Evolutionary conservation across 2,113 vertebrate genomes (phyloP), one percentile per base, ranked within the genome.

Genomic region (Callospermophilus lateralis): DNA sequence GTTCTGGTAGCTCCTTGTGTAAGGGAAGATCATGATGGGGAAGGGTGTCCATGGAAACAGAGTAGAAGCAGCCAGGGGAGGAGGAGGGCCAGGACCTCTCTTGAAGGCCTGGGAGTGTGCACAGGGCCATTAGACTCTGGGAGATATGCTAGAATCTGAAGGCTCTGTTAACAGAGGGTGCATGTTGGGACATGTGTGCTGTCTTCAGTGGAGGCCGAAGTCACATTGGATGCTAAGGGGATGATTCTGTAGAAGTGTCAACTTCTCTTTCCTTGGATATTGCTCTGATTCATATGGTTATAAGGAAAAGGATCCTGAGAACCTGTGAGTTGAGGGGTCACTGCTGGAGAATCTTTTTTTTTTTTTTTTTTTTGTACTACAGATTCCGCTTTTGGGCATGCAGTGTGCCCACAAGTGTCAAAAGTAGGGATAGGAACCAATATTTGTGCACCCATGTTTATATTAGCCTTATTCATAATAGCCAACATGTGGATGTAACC

Each of bases 81-180:
- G 74, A 37, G 37, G 55, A n/a, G 55, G 51, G 70, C n/a, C 34
- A 53, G 42, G 48, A 53, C 73, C 34, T 37, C 3, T 32, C n/a
- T 8, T 1, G n/a, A 4, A 68, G 55, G 37, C 15, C 30, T 76
- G 0, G 0, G 24, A 48, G 32, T 51, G 4, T 28, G 8, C 28
- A 15, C 0, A 0, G 26, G 2, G 3, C 67, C 15, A 1, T 30
- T 1, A 53, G 34, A 30, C 63, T 28, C 24, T 2, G 8, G 68
- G 45, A 4, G 39, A 48, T 32, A 22, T 20, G 45, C n/a, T 15
- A 84, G 10, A 37, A 42, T 9, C 58, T 37, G 37, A 2, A 34
- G n/a, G 73, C 77, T 68, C 85, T 89, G 58, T 61, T 68, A 65
- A 53, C 20, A 51, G 16, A 80, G 22, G 20, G 72, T 30, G 39